Evolutionary conservation across 1,140 invertebrate genomes (phyloP).

Genomic region (Lepidurus arcticus): DNA sequence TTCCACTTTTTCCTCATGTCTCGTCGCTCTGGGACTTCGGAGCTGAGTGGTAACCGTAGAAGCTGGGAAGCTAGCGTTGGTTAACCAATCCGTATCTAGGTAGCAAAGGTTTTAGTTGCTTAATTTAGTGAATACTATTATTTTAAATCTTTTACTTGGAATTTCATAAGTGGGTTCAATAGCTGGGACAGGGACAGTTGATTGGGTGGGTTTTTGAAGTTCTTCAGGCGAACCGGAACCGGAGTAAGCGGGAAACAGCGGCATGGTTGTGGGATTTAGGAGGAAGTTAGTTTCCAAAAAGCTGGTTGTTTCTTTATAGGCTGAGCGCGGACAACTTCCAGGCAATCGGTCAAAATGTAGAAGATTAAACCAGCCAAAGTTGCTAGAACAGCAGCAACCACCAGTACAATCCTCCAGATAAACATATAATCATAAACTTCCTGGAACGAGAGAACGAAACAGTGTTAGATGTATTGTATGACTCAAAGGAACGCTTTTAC

Average conservation of each 20-base stretch:
- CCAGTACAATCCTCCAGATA: background rate
- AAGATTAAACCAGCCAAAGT: background rate
- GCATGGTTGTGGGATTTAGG: background rate
- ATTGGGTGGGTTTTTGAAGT: background rate
- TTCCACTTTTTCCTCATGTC: background rate
- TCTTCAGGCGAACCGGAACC: background rate
- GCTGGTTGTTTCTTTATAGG: background rate
- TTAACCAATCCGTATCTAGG: background rate
- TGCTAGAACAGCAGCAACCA: background rate
- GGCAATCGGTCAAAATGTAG: background rate
- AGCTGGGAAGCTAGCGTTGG: background rate
- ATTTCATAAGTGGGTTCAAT: background rate
- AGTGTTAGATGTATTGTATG: background rate
- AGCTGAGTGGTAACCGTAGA: background rate
- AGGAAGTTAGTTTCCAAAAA: background rate
- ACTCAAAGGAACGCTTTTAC: background rate
- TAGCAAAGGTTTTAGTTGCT: background rate
- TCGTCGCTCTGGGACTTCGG: background rate
- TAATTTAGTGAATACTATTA: no score
- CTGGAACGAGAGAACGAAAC: background rate
- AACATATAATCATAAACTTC: constrained; percentile 19
- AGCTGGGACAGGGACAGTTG: background rate
- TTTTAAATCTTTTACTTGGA: background rate
- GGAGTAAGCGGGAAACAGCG: background rate
- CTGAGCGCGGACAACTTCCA: background rate